phyloP scores from a whole-genome alignment of 2,888 invertebrate species.

The Latrodectus hesperus region DNA sequence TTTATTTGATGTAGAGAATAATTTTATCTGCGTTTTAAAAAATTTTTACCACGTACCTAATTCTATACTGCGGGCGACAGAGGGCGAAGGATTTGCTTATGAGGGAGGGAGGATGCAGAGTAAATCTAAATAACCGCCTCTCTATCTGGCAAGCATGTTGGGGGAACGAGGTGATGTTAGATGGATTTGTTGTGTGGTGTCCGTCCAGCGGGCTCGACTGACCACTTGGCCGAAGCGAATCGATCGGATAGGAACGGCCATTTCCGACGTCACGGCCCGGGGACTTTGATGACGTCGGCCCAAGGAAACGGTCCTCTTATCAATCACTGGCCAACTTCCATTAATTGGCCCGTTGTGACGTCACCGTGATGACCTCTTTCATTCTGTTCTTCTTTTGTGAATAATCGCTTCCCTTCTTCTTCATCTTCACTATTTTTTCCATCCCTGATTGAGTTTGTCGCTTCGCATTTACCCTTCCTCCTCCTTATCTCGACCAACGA shows the following conservation, averaged over 20 bases:
- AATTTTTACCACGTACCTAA: no score
- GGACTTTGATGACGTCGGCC: slow-evolving; percentile 66
- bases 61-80: no score
- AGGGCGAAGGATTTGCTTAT: no score
- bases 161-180: slow-evolving; percentile 13
- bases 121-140: no score
- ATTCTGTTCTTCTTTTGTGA: slow-evolving; percentile 62
- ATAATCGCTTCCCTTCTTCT: slow-evolving; percentile 55
- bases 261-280: slow-evolving; percentile 65
- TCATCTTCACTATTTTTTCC: slow-evolving; percentile 31
- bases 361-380: slow-evolving; percentile 67
- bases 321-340: slow-evolving; percentile 65
- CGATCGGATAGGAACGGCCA: slow-evolving; percentile 50
- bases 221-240: slow-evolving; percentile 52
- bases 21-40: no score
- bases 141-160: not conserved
- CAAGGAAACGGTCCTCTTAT: slow-evolving; percentile 58
- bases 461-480: slow-evolving; percentile 31
- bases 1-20: no score
- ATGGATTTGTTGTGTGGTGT: slow-evolving; percentile 44
- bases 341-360: slow-evolving; percentile 67
- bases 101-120: not conserved
- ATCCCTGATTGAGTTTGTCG: slow-evolving; percentile 57
- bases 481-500: slow-evolving; percentile 8
- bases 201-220: slow-evolving; percentile 42